Evolutionary conservation across 1,140 invertebrate genomes (phyloP), one percentile per base, ranked within the genome.

Genomic region (Cryptotermes secundus): DNA sequence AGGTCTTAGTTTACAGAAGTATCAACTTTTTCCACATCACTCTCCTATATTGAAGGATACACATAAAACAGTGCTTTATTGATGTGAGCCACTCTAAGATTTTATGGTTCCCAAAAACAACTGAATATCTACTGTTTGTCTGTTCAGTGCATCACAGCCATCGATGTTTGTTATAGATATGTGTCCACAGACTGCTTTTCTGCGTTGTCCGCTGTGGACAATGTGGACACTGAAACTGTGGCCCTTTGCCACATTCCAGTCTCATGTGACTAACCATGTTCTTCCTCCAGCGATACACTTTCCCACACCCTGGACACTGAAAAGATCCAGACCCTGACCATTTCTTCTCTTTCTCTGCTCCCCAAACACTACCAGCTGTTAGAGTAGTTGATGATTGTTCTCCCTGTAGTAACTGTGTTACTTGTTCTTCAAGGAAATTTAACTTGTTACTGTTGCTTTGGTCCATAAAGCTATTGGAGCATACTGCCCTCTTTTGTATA

Each of bases 221-320:
- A 79, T 90, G 87, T 0, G 89, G 89, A 87, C 92, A 92, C 53
- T 88, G 87, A 87, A 92, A 92, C 16, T 89, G 88, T 35, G 92
- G 92, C 82, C 91, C 89, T 83, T 93, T 92, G 0, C 93, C 93
- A 85, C 93, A 95, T 85, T 94, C 93, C 85, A 93, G 92, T 59
- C 91, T 91, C 85, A 92, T 89, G 87, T 94, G 94, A 34, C 91
- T 90, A 82, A 80, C 22, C 36, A 80, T 80, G 86, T 92, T 92
- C 35, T 91, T 88, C n/a, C 91, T 87, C 87, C 90, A 90, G 0
- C 89, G 89, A 86, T 92, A 92, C 7, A 87, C 87, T 82, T 91
- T 91, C 81, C 88, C 88, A 87, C 91, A 92, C 34, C 89, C 88
- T 49, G 86, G 86, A 86, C 90, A 91, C 49, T 87, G 86, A 86